Evolutionary conservation across 1,140 invertebrate species (phyloP).

Genomic region (Sycophaga agraensis): DNA sequence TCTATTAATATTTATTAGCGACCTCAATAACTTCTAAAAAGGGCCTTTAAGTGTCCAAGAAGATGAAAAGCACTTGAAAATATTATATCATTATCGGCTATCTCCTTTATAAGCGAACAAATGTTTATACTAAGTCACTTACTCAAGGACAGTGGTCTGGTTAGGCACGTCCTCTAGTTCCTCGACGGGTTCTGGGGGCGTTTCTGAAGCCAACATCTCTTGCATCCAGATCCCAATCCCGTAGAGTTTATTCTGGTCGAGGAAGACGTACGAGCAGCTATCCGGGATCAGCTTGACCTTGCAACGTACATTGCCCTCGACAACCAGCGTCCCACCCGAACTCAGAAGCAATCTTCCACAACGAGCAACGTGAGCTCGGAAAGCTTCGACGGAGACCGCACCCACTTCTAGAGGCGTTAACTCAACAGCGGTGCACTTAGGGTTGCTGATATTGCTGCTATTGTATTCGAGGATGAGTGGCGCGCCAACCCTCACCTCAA

Average conservation of each 20-base stretch:
- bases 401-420: conserved; percentile 54
- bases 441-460: conserved; percentile 13
- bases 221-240: conserved; percentile 56
- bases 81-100: too few species aligned
- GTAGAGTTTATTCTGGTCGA: conserved; percentile 62
- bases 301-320: conserved; percentile 56
- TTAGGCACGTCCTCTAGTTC: conserved; percentile 1
- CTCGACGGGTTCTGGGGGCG: background rate
- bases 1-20: too few species aligned
- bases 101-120: too few species aligned
- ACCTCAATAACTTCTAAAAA: too few species aligned
- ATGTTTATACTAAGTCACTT: too few species aligned
- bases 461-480: conserved; percentile 47
- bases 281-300: conserved; percentile 61
- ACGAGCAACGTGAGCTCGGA: conserved; percentile 62
- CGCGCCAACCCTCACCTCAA: conserved; percentile 46
- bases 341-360: conserved; percentile 62
- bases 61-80: too few species aligned
- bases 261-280: conserved; percentile 59
- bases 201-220: conserved; percentile 28
- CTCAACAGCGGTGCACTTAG: conserved; percentile 52
- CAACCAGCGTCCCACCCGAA: conserved; percentile 59
- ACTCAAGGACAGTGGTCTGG: conserved; percentile 31
- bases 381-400: conserved; percentile 59
- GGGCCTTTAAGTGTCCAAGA: too few species aligned